Base-by-base conservation (phyloP, 2,797 vertebrate genomes). In the Pipistrellus nathusii region DNA sequence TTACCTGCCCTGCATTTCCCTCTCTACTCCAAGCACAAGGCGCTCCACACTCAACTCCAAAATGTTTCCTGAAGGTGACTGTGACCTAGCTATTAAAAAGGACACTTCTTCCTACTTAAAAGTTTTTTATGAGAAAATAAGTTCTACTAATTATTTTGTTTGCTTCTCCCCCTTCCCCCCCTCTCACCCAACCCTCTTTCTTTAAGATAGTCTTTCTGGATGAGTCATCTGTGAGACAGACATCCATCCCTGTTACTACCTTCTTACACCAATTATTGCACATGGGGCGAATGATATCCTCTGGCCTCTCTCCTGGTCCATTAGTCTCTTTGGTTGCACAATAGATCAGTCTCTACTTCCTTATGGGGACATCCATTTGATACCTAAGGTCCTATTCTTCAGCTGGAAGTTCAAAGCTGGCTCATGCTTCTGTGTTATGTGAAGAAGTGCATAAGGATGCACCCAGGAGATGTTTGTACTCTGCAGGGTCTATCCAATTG, bases 391-490 rank as follows among this genome's bases (percentile, higher is more conserved):
- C 23, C 32, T 88, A 30, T 62, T 93, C 55, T 93, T 66, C 27
- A 90, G 41, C 14, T 88, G 23, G 55, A 77, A 88, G 85, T 90
- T 95, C 78, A 92, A 76, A 90, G 62, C 35, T 88, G 66, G 27
- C 17, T 38, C 23, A 15, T 48, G 27, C 38, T 88, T 92, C 41
- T 62, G 15, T 85, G 51, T 73, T 80, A 73, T 9, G 4, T 80
- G n/a, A 57, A 81, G 8, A 94, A 93, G 81, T 66, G 23, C 72
- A n/a, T 72, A 90, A 85, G n/a, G 17, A 62, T 64, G 15, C 7
- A 57, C 9, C 12, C 48, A 7, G 23, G n/a, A 71, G 13, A 23
- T 48, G 88, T 85, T 32, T 72, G 17, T 85, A 48, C 38, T 72
- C 83, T 46, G 13, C 25, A 78, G 73, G 8, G 18, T 90, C 51